These are phyloP conservation scores for Diuraphis noxia DNA, from an alignment of 1,140 invertebrate species.

Conservation along the genomic window DNA sequence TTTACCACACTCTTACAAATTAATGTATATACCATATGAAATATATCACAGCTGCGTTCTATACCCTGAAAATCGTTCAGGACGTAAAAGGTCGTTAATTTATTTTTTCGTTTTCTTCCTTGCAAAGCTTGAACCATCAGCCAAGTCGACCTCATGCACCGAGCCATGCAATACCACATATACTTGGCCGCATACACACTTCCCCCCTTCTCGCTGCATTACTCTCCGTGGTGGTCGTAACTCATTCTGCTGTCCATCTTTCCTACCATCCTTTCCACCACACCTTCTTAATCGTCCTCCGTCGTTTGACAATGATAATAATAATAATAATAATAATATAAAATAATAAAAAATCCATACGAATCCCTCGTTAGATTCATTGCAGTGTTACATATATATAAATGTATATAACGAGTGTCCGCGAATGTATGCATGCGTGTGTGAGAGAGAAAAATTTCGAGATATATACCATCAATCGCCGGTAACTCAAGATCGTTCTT, in stretches of 20 bases:
- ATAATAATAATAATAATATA: background rate
- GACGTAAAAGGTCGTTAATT: constrained; percentile 15
- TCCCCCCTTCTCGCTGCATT: background rate
- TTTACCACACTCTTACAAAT: background rate
- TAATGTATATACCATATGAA: background rate
- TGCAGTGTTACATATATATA: background rate
- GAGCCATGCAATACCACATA: background rate
- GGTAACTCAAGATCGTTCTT: background rate
- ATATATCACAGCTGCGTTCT: constrained; percentile 1
- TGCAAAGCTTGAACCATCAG: background rate
- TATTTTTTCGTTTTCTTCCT: background rate
- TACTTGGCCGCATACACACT: background rate
- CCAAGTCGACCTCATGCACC: background rate
- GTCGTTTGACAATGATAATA: constrained; percentile 9
- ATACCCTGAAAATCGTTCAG: background rate
- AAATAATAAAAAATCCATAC: constrained; percentile 27
- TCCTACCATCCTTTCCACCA: background rate
- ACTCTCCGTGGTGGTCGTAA: background rate
- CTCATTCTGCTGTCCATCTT: constrained; percentile 26
- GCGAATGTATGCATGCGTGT: background rate
- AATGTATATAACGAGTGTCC: background rate
- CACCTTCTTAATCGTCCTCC: too few relatives aligned
- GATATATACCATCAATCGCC: background rate
- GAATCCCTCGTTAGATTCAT: background rate
- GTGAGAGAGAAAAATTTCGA: background rate